A percentile compares a stretch with the other conserved stretches of the same genome.
These are phyloP conservation scores for Pachyramphus minor DNA, from an alignment of 2,113 vertebrate species.

Conservation along the genomic window DNA sequence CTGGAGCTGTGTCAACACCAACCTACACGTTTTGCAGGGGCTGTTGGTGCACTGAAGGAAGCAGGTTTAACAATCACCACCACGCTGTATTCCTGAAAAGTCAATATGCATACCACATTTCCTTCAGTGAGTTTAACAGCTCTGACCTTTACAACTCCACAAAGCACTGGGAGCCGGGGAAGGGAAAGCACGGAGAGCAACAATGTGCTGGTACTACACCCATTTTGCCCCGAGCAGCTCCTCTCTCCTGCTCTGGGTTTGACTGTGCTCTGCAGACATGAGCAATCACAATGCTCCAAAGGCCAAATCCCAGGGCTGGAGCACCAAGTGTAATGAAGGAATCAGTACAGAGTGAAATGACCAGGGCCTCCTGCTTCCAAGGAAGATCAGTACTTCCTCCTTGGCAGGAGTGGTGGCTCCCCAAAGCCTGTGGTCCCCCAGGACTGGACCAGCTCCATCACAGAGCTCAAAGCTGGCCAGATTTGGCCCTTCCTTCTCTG, in stretches of 20 bases:
- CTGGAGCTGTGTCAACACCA: not conserved
- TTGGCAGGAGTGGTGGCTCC: not conserved
- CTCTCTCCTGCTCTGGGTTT: not conserved
- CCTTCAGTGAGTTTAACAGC: not conserved
- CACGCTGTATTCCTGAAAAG: not conserved
- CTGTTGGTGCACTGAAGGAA: not conserved
- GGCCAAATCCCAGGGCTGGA: not conserved
- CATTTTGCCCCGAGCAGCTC: accelerated
- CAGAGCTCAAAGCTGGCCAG: not conserved
- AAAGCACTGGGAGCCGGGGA: not conserved
- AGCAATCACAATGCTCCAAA: not conserved
- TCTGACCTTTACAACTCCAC: not conserved
- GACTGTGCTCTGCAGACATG: not conserved
- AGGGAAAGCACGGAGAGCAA: not conserved
- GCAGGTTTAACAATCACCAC: not conserved
- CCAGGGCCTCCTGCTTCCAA: not conserved
- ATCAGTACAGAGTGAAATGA: not conserved
- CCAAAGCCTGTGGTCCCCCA: not conserved
- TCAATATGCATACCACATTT: not conserved
- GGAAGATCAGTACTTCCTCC: not conserved
- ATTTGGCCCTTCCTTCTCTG: not conserved
- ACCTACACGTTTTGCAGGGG: not conserved
- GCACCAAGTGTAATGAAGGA: not conserved
- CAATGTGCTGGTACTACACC: not conserved
- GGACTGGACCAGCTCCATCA: not conserved